These are phyloP conservation scores for Bugula neritina DNA, from an alignment of 2,888 invertebrate species.

Conservation along the genomic window DNA sequence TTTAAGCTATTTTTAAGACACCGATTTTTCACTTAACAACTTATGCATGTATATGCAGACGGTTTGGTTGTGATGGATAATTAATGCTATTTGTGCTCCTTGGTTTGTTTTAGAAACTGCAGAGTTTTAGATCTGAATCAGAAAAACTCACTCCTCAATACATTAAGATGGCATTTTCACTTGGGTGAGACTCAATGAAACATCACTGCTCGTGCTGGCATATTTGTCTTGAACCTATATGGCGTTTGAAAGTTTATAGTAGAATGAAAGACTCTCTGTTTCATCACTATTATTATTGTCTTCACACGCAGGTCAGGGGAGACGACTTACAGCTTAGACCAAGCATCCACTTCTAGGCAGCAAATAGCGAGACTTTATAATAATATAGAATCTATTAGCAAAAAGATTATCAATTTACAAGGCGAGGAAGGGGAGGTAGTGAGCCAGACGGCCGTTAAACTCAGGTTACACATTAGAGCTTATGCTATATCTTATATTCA, in stretches of 20 bases:
- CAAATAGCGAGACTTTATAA: slow-evolving; percentile 82
- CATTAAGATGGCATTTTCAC: slow-evolving; percentile 60
- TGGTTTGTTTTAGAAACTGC: slow-evolving; percentile 59
- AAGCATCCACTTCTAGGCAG: slow-evolving; percentile 74
- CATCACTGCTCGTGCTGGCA: too few species aligned
- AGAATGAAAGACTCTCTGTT: too few species aligned
- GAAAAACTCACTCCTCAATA: slow-evolving; percentile 59
- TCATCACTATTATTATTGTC: too few species aligned
- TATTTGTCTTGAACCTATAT: too few species aligned
- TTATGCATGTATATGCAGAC: too few species aligned
- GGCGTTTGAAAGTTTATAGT: too few species aligned
- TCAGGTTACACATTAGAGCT: slow-evolving; percentile 66
- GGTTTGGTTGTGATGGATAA: neutral
- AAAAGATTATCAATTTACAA: slow-evolving; percentile 66
- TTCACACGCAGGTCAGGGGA: slow-evolving; percentile 73
- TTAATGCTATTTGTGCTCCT: neutral
- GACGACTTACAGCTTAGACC: slow-evolving; percentile 74
- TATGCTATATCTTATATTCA: slow-evolving; percentile 76
- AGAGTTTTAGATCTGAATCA: slow-evolving; percentile 70
- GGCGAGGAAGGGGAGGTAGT: slow-evolving; percentile 56
- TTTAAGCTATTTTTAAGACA: too few species aligned
- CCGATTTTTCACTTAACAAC: too few species aligned
- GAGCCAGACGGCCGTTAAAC: slow-evolving; percentile 57
- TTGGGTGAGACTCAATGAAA: slow-evolving; percentile 56
- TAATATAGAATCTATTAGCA: slow-evolving; percentile 69